These are phyloP conservation scores for Holothuria scabra DNA, from an alignment of 53 echinoderm and acorn worm species.

Conservation along the genomic window DNA sequence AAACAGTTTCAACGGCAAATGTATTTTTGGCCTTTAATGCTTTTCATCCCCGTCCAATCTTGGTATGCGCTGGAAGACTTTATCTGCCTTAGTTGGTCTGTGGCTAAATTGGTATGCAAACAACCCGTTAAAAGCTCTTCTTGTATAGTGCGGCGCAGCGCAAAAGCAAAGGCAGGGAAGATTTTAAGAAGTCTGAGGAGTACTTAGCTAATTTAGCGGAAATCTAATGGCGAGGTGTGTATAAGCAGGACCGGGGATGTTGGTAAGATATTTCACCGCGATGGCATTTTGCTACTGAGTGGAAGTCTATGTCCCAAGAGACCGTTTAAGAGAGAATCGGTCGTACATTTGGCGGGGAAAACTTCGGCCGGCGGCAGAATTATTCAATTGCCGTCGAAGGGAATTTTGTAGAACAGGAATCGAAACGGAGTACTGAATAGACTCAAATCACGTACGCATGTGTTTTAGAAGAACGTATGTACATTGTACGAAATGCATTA, in stretches of 20 bases:
- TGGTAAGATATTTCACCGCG: conserved; percentile 34
- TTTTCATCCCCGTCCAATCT: conserved; percentile 7
- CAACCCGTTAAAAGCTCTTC: conserved; percentile 42
- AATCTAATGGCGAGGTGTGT: conserved; percentile 43
- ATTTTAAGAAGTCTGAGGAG: conserved; percentile 30
- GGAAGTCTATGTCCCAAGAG: conserved; percentile 32
- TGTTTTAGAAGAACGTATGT: no score
- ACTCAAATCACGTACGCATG: no score
- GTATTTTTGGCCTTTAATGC: conserved; percentile 28
- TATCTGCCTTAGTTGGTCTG: conserved; percentile 19
- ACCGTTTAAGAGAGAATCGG: conserved; percentile 42
- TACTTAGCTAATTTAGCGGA: conserved; percentile 47
- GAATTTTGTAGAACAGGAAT: background rate
- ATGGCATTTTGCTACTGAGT: conserved; percentile 33
- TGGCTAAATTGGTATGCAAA: conserved; percentile 45
- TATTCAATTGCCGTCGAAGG: conserved; percentile 23
- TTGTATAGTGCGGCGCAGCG: conserved; percentile 20
- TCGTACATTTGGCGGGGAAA: conserved; percentile 48
- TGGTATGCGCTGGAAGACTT: background rate
- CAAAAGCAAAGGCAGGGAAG: conserved; percentile 29
- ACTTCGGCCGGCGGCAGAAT: conserved; percentile 34
- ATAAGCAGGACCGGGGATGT: conserved; percentile 31
- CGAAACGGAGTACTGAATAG: no score
- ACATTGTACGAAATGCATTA: no score
- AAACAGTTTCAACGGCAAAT: conserved; percentile 36